Percentiles rank a stretch among this genome's conserved stretches.
These are phyloP conservation scores for Oncorhynchus kisutch DNA, from an alignment of 2,113 vertebrate species.

Conservation along the genomic window DNA sequence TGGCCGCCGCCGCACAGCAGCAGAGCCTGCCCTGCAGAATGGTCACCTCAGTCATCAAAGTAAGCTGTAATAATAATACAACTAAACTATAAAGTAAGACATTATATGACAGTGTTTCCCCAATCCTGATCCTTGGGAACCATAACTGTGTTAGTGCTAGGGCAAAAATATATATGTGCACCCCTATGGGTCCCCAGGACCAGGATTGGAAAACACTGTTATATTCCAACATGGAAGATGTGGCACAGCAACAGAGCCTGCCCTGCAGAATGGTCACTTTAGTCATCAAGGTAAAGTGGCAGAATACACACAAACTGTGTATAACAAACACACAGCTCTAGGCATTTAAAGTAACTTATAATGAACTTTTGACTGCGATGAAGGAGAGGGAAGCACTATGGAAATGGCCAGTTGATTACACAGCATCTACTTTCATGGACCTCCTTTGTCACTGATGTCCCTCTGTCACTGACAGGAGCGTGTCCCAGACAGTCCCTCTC, in stretches of 20 bases:
- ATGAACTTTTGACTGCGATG: too few species aligned
- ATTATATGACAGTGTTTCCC: not conserved
- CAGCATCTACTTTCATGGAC: too few species aligned
- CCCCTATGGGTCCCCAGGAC: too few species aligned
- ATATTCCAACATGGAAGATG: conserved; percentile 90
- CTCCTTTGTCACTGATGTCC: conserved; percentile 36
- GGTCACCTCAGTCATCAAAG: conserved; percentile 99
- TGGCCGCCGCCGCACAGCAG: conserved; percentile 96
- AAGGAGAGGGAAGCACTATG: not conserved
- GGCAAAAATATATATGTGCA: too few species aligned
- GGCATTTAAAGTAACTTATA: too few species aligned
- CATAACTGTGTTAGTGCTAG: not conserved
- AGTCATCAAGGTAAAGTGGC: conserved; percentile 92
- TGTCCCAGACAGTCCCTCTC: conserved; percentile 94
- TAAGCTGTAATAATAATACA: conserved; percentile 58
- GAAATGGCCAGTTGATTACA: conserved; percentile 4
- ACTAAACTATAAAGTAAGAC: not conserved
- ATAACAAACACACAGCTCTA: too few species aligned
- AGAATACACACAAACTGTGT: too few species aligned
- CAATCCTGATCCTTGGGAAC: not conserved
- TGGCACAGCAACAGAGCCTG: conserved; percentile 93
- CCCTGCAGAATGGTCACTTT: conserved; percentile 96
- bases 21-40: conserved; percentile 94
- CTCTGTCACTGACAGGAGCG: conserved; percentile 82
- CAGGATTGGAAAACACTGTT: too few species aligned